Conservation (phyloP, 2,888 invertebrate species). For the Drosophila mercatorum region DNA sequence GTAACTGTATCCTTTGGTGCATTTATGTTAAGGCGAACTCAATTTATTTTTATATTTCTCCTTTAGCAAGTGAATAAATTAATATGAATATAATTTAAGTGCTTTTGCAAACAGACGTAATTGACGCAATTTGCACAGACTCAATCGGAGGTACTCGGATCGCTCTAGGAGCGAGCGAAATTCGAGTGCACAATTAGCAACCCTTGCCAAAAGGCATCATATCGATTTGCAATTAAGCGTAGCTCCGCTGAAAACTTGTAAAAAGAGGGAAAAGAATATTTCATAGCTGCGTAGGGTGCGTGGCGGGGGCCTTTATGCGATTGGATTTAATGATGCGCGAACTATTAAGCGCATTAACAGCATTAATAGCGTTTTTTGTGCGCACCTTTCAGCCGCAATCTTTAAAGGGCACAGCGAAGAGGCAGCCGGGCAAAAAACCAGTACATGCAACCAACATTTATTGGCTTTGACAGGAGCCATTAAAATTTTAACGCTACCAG, state of each 20-base stretch:
- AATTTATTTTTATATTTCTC: too few species aligned
- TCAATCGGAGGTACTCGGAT: conserved; percentile 28
- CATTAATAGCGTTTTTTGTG: conserved; percentile 42
- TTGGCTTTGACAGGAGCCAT: conserved; percentile 75
- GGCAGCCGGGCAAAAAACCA: conserved; percentile 31
- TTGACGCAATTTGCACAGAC: conserved; percentile 38
- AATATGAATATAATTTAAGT: conserved; percentile 24
- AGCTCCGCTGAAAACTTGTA: conserved; percentile 29
- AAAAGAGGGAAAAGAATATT: conserved; percentile 41
- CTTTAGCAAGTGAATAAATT: neutral
- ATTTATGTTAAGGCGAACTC: neutral
- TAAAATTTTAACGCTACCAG: conserved; percentile 61
- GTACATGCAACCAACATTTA: conserved; percentile 60
- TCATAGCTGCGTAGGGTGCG: conserved; percentile 17
- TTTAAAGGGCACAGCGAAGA: conserved; percentile 29
- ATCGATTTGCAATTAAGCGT: conserved; percentile 74
- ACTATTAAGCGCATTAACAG: conserved; percentile 75
- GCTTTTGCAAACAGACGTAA: conserved; percentile 15
- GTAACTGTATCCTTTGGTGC: neutral
- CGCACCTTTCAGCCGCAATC: conserved; percentile 31
- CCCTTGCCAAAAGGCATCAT: conserved; percentile 41
- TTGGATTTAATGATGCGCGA: conserved; percentile 75
- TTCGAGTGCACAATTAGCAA: conserved; percentile 63
- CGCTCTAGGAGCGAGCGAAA: conserved; percentile 19
- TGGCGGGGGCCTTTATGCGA: conserved; percentile 49